Base-by-base conservation (phyloP, 2,113 vertebrate genomes). In the Lagenorhynchus albirostris region DNA sequence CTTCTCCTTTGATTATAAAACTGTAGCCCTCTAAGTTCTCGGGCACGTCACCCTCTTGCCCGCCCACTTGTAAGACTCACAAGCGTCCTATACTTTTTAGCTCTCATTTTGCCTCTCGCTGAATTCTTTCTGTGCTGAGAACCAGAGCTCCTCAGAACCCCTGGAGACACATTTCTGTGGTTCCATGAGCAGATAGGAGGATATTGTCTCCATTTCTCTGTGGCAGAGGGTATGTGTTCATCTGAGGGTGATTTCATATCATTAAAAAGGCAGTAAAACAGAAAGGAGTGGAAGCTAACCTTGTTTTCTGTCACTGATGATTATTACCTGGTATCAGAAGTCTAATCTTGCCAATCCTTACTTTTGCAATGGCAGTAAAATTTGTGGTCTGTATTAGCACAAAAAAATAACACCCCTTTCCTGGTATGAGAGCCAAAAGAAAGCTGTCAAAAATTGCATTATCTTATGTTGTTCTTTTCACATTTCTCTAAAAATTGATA, bases 21-120 rank as follows among this genome's bases (percentile, higher is more conserved):
- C 29, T 50, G 29, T 11, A 33, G 74, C 9, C 44, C 44, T 33
- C 74, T 33, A 50, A 77, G 18, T 11, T 77, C 31, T 50, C 29
- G 17, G 74, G 29, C 31, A 8, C 17, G 31, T 8, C 47, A 50
- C 29, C 44, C 74, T 77, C 29, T 50, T 25, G 31, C 74, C 29
- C 17, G 10, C 74, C 29, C 47, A 44, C 74, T 6, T 11, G 17
- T 33, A 77, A 33, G 44, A 44, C 44, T 50, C 29, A 50, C 29
- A 50, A 6, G 5, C 0, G 0, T 20, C 44, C 44, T 77, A 6
- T 33, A 33, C 44, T 77, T 20, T 33, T 76, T 77, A 77, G 33
- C 44, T 77, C 12, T 21, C 74, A 33, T 5, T 77, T 50, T 50
- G 44, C 29, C 74, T 77, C 74, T 77, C 2, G 17, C 17, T 17